Base-by-base conservation (phyloP, 2,888 invertebrate species). In the Tinea semifulvella region DNA sequence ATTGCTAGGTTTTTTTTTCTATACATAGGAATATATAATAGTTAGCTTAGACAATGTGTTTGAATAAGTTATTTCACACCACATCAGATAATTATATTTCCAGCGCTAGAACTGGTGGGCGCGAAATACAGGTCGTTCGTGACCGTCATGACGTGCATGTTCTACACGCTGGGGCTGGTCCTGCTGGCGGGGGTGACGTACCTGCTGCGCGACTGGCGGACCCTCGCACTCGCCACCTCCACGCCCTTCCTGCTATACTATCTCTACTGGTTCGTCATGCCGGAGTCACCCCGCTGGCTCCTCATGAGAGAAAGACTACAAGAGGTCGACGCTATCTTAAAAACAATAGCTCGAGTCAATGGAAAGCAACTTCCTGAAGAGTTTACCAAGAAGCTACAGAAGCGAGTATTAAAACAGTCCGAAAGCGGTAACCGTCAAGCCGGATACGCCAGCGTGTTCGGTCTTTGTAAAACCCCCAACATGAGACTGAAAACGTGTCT, bases 211-310 rank as follows among this genome's bases (percentile, higher is more conserved):
- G 88, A 95, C 64, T 96, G 96, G 96, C 86, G 91, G 49, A 82
- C 85, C 20, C 75, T 96, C 1, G 89, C 92, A 0, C 69, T 93
- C 50, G 88, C 88, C 10, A 94, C 94, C 10, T 94, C 95, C 1
- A 74, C 90, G 5, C 96, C 96, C 2, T 96, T 96, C 67, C 82
- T 91, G 35, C 68, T 90, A 1, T 94, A 95, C 61, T 92, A 92
- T 56, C 70, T 92, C 6, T 94, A 93, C 60, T 89, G 92, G 88
- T 89, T 92, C 67, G 88, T 92, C 50, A 81, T 96, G 57, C 96
- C 95, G 0, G 96, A 96, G 72, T 95, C 94, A 5, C 94, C 95
- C 1, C 82, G 96, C 54, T 96, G 96, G 95, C 77, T 95, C n/a
- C 68, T 95, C 17, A 91, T 93, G 61, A 88, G 88, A 60, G 92